These are phyloP conservation scores for Metopolophium dirhodum DNA, from an alignment of 1,140 invertebrate genomes.

Conservation along the genomic window DNA sequence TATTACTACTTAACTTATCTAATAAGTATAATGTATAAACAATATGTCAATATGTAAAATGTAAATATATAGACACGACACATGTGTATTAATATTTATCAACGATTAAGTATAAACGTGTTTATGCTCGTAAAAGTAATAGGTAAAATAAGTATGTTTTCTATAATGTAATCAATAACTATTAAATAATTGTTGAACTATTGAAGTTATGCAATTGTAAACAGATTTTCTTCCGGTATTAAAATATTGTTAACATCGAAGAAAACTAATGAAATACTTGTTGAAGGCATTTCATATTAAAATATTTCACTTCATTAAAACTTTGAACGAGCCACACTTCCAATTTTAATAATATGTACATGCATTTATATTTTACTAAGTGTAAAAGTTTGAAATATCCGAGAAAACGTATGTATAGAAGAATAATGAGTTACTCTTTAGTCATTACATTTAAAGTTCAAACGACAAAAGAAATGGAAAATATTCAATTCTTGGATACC, in stretches of 20 bases:
- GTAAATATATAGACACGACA: background rate
- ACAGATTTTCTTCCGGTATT: background rate
- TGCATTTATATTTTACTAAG: background rate
- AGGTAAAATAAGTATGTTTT: background rate
- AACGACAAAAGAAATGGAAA: background rate
- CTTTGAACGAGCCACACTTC: background rate
- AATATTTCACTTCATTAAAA: background rate
- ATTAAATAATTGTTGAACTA: background rate
- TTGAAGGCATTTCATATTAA: constrained; percentile 17
- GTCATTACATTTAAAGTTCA: background rate
- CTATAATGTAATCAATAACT: background rate
- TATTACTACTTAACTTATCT: background rate
- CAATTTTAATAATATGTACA: constrained; percentile 4
- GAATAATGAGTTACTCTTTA: background rate
- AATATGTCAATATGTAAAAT: background rate
- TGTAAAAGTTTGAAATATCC: background rate
- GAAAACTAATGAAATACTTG: constrained; percentile 23
- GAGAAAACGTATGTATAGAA: background rate
- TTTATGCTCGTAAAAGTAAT: background rate
- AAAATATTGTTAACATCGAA: background rate
- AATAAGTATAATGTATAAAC: background rate
- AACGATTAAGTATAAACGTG: background rate
- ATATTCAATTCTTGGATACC: background rate
- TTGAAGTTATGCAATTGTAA: background rate
- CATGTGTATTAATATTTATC: background rate